Base-by-base conservation (phyloP, 2,113 vertebrate genomes). In the Microtus pennsylvanicus region DNA sequence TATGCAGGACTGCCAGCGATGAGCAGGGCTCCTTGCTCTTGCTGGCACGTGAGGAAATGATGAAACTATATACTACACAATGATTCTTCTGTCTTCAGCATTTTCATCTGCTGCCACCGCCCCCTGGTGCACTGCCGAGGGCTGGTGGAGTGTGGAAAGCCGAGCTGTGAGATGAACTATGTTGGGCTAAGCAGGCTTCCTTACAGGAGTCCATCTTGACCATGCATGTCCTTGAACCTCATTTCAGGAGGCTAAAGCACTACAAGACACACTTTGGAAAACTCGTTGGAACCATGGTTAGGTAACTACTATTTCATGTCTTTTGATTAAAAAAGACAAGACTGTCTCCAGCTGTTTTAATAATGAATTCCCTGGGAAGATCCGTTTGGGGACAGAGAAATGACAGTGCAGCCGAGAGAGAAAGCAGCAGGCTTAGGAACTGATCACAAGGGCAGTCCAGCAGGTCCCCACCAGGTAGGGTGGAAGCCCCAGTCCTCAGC, bases 221-320 rank as follows among this genome's bases (percentile, higher is more conserved):
- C 24, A 9, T 26, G 28, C 17, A 2, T 45, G 28, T 72, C 86
- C 81, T 42, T 22, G 47, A 74, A 81, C 5, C 45, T 76, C 7
- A 67, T 52, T 33, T 91, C 26, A 10, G 52, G 88, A 63, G 90
- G 65, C 58, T 88, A 0, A 88, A 21, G 35, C 75, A 75, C 19
- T 45, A 24, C 77, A 16, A 19, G 87, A 50, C 28, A 24, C 45
- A 47, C 61, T 86, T 87, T 50, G 69, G 89, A 74, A 96, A 88
- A 93, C 61, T 74, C 50, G 72, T 96, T 75, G n/a, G 30, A 95
- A 77, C 24, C 93, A 16, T 55, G 63, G 85, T 86, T n/a, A 87
- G 86, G 50, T 52, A 90, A 52, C n/a, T 88, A 28, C 69, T 67
- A 38, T 87, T 92, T 85, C 72, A 28, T 75, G 28, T 92, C 42